These are phyloP conservation scores for Odontomyia ornata DNA, from an alignment of 2,888 invertebrate genomes.

Conservation along the genomic window DNA sequence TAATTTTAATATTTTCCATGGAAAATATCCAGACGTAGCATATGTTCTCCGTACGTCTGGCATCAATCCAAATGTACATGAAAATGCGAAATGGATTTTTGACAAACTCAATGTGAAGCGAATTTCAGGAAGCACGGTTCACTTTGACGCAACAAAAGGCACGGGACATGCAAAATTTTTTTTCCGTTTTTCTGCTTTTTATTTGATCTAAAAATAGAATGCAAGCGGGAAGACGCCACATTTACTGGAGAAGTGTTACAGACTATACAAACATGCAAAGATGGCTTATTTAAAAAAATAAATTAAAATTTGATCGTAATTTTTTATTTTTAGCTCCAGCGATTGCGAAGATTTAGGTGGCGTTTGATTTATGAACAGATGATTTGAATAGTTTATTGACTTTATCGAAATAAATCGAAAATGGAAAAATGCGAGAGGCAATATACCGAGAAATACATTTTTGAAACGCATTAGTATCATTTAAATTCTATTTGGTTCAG, in stretches of 20 bases:
- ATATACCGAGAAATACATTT: background rate
- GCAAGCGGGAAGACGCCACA: too few relatives aligned
- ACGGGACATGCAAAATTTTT: too few relatives aligned
- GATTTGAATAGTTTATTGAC: background rate
- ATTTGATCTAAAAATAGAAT: too few relatives aligned
- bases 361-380: background rate
- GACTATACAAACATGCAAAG: too few relatives aligned
- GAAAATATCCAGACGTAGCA: background rate
- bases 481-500: background rate
- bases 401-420: background rate
- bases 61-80: background rate
- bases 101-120: background rate
- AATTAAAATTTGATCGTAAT: too few relatives aligned
- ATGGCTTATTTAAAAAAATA: too few relatives aligned
- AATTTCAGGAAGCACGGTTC: too few relatives aligned
- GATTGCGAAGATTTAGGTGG: too few relatives aligned
- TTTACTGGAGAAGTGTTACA: too few relatives aligned
- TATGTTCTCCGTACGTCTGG: background rate
- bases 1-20: background rate
- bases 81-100: conserved; percentile 6
- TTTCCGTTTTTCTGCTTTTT: too few relatives aligned
- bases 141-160: too few relatives aligned
- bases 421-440: background rate
- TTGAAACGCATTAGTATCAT: background rate
- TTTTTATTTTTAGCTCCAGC: too few relatives aligned